Evolutionary conservation across 2,888 invertebrate genomes (phyloP).

Genomic region (Drosophila gaucha): DNA sequence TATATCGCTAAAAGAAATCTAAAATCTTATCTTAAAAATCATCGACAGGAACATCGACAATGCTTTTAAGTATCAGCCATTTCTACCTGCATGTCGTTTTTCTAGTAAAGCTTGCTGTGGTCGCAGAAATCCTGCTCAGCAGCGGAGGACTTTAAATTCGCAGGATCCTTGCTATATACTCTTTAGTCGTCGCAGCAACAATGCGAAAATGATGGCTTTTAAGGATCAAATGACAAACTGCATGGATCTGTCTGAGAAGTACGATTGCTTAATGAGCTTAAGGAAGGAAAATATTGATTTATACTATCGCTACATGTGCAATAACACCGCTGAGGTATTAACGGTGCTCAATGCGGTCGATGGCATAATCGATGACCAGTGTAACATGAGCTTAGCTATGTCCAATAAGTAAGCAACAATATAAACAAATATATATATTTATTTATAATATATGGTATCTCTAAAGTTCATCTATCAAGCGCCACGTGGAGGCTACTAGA

Average conservation of each 20-base stretch:
- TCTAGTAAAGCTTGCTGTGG: not conserved
- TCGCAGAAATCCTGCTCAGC: no score
- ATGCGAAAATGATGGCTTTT: conserved; percentile 6
- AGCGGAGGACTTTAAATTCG: not conserved
- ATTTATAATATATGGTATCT: not conserved
- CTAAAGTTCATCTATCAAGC: not conserved
- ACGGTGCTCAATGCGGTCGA: conserved; percentile 18
- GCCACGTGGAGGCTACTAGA: not conserved
- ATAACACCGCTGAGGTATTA: conserved; percentile 20
- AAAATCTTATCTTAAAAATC: not conserved
- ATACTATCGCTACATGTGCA: conserved; percentile 32
- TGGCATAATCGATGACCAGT: not conserved
- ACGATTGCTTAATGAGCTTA: conserved; percentile 24
- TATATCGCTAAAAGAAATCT: no score
- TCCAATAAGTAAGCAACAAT: conserved; percentile 11
- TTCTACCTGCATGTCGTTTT: not conserved
- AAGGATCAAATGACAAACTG: conserved; percentile 1
- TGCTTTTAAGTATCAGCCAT: not conserved
- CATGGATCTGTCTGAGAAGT: conserved; percentile 20
- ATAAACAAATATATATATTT: not conserved
- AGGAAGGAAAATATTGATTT: conserved; percentile 12
- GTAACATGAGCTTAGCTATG: not conserved
- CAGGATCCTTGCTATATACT: not conserved
- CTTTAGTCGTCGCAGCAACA: not conserved
- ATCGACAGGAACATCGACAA: not conserved